A percentile compares a stretch with the other conserved stretches of the same genome.
Evolutionary conservation across 2,113 vertebrate species (phyloP).

Genomic region (Ptilorrhoa leucosticta): DNA sequence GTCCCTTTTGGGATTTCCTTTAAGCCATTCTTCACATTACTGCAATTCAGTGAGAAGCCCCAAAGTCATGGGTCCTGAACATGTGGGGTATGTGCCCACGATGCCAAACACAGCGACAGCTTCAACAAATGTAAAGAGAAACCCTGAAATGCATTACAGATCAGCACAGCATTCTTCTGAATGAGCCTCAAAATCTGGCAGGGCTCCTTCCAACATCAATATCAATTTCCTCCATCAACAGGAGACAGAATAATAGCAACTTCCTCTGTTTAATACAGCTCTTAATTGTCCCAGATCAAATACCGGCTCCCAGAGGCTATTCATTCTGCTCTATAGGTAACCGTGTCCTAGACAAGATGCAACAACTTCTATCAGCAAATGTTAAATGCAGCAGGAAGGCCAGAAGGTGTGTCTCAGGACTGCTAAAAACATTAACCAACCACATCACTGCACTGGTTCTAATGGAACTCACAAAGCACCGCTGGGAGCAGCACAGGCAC

Average conservation of each 20-base stretch:
- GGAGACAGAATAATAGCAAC: conserved; percentile 16
- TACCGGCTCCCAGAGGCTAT: background rate
- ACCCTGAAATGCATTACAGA: background rate
- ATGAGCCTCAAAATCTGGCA: background rate
- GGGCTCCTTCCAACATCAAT: background rate
- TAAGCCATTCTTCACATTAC: background rate
- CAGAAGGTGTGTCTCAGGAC: background rate
- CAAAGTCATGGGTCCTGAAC: background rate
- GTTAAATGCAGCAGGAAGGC: background rate
- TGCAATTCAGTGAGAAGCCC: rapidly evolving
- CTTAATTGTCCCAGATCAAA: conserved; percentile 18
- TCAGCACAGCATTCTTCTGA: background rate
- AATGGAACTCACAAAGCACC: background rate
- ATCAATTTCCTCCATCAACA: conserved; percentile 29
- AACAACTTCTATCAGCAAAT: background rate
- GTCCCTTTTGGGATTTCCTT: background rate
- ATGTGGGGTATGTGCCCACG: rapidly evolving
- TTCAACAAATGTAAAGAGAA: background rate
- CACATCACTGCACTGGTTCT: background rate
- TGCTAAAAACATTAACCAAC: background rate
- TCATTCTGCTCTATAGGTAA: background rate
- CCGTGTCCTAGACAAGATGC: background rate
- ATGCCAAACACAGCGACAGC: background rate
- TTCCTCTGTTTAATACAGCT: background rate
- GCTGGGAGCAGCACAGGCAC: background rate